Percentiles rank a stretch among this genome's conserved stretches.
Conservation (phyloP, 2,113 vertebrate genomes). For the Fulmarus glacialis region DNA sequence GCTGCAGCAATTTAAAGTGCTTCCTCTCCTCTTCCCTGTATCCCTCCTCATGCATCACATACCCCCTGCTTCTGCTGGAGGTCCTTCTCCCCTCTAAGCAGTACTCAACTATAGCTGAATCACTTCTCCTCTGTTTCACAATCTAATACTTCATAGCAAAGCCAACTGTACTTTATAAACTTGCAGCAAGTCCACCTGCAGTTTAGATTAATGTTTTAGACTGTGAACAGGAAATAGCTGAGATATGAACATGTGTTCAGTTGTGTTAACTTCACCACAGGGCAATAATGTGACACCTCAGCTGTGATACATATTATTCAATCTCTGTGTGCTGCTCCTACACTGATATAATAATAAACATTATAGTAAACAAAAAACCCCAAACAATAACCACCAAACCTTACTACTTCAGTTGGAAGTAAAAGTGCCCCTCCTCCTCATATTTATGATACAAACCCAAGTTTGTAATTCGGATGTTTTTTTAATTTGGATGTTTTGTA, state of each 20-base stretch:
- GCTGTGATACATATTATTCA: neutral
- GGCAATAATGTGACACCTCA: neutral
- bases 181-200: neutral
- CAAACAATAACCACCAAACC: neutral
- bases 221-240: neutral
- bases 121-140: neutral
- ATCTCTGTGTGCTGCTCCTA: neutral
- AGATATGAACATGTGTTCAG: neutral
- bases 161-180: neutral
- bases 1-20: neutral
- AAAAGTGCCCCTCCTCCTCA: neutral
- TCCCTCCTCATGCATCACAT: rapidly evolving
- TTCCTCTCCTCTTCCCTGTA: neutral
- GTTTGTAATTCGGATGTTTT: neutral
- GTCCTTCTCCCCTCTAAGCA: neutral
- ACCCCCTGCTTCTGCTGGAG: neutral
- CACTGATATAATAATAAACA: neutral
- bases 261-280: neutral
- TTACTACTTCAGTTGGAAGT: neutral
- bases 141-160: neutral
- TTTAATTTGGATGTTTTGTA: neutral
- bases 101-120: neutral
- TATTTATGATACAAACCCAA: neutral
- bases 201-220: neutral
- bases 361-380: neutral